phyloP scores from a whole-genome alignment of 1,140 invertebrate genomes.

The Cryptotermes secundus region DNA sequence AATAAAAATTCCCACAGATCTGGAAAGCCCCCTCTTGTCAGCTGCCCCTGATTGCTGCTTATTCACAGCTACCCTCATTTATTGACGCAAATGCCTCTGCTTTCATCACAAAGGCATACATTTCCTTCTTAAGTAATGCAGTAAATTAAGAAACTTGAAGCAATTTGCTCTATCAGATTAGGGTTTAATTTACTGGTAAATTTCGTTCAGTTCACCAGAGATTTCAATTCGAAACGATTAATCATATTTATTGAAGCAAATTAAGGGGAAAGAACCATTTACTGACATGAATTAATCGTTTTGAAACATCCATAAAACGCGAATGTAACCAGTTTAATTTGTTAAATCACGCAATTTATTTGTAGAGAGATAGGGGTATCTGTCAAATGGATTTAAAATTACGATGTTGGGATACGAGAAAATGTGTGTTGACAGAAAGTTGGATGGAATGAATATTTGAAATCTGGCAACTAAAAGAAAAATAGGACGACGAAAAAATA shows the following conservation, averaged over 20 bases:
- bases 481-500: not conserved
- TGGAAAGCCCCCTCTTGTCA: no score
- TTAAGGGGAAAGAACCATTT: not conserved
- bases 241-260: not conserved
- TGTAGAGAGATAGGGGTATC: not conserved
- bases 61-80: no score
- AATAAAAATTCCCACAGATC: no score
- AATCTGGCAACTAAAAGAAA: not conserved
- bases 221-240: not conserved
- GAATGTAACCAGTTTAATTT: not conserved
- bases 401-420: not conserved
- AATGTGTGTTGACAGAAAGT: not conserved
- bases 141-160: no score
- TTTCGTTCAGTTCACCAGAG: not conserved
- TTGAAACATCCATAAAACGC: not conserved
- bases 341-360: not conserved
- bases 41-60: no score
- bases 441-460: not conserved
- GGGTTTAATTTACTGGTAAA: no score
- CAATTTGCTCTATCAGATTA: no score
- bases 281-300: not conserved
- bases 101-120: no score
- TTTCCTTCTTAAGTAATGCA: no score
- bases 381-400: not conserved
- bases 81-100: no score